phyloP scores from a whole-genome alignment of 2,888 invertebrate species.

The Leptothorax acervorum region DNA sequence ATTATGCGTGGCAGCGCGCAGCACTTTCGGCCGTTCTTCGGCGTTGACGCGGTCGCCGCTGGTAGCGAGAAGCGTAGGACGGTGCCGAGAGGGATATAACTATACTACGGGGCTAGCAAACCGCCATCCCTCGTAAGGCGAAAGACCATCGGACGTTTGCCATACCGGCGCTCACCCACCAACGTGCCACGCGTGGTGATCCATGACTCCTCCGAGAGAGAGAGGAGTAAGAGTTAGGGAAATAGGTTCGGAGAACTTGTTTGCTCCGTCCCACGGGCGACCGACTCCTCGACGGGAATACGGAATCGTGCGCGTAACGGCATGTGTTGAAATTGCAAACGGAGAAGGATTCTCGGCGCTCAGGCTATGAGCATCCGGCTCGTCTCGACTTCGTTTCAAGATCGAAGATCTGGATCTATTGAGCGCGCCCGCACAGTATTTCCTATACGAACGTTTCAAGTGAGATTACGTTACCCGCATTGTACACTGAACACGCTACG shows the following conservation, averaged over 20 bases:
- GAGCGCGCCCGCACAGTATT: slow-evolving; percentile 12
- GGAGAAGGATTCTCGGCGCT: slow-evolving; percentile 56
- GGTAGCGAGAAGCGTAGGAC: slow-evolving; percentile 47
- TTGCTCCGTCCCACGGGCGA: slow-evolving; percentile 73
- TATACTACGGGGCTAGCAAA: slow-evolving; percentile 3
- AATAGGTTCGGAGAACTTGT: slow-evolving; percentile 85
- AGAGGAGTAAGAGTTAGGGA: slow-evolving; percentile 81
- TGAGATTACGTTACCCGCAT: slow-evolving; percentile 16
- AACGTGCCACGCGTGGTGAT: slow-evolving; percentile 81
- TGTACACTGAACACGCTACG: not conserved
- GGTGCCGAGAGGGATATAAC: slow-evolving; percentile 43
- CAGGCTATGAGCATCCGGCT: slow-evolving; percentile 23
- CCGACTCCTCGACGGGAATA: slow-evolving; percentile 80
- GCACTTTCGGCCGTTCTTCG: slow-evolving; percentile 45
- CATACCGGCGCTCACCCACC: slow-evolving; percentile 74
- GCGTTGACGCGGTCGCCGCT: slow-evolving; percentile 21
- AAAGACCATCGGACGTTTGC: slow-evolving; percentile 64
- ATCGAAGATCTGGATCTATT: slow-evolving; percentile 27
- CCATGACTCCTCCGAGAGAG: slow-evolving; percentile 84
- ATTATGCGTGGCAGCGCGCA: slow-evolving; percentile 84
- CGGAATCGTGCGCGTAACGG: slow-evolving; percentile 76
- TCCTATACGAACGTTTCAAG: not conserved
- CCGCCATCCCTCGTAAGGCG: slow-evolving; percentile 45
- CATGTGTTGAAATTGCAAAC: slow-evolving; percentile 80
- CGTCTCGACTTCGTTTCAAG: slow-evolving; percentile 15